These are phyloP conservation scores for Drosophila pseudotalamancana DNA, from an alignment of 2,888 invertebrate species.

Conservation along the genomic window DNA sequence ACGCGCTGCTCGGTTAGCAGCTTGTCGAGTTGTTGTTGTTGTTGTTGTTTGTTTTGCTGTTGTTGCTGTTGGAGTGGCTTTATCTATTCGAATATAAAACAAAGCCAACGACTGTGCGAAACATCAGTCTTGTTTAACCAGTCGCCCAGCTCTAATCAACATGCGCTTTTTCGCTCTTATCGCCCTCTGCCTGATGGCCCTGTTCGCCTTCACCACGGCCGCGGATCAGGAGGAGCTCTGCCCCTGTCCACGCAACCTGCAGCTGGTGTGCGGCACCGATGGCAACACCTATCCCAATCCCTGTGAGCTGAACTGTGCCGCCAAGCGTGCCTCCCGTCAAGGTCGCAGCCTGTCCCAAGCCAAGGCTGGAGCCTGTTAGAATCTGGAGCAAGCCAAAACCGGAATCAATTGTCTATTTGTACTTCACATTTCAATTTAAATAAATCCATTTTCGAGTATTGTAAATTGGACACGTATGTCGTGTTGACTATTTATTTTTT, in stretches of 20 bases:
- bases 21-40: neutral
- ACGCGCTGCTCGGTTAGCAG: neutral
- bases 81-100: constrained; percentile 34
- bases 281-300: constrained; percentile 60
- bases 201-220: constrained; percentile 37
- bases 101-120: constrained; percentile 9
- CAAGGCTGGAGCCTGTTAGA: constrained; percentile 52
- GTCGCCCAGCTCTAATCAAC: constrained; percentile 18
- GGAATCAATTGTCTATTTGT: too few relatives aligned
- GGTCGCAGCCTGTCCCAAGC: constrained; percentile 42
- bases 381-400: neutral
- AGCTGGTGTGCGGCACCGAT: constrained; percentile 48
- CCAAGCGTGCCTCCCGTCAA: constrained; percentile 31
- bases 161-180: constrained; percentile 64
- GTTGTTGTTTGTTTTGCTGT: neutral
- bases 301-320: constrained; percentile 68
- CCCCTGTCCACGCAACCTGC: constrained; percentile 26
- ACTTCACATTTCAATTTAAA: too few relatives aligned
- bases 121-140: constrained; percentile 40
- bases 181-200: constrained; percentile 50
- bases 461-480: constrained; percentile 9
- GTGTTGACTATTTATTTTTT: constrained; percentile 10
- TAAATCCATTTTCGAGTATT: constrained; percentile 18
- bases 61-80: too few relatives aligned
- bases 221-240: constrained; percentile 1